Evolutionary conservation across 2,797 vertebrate genomes (phyloP).

Genomic region (Centroberyx gerrardi): DNA sequence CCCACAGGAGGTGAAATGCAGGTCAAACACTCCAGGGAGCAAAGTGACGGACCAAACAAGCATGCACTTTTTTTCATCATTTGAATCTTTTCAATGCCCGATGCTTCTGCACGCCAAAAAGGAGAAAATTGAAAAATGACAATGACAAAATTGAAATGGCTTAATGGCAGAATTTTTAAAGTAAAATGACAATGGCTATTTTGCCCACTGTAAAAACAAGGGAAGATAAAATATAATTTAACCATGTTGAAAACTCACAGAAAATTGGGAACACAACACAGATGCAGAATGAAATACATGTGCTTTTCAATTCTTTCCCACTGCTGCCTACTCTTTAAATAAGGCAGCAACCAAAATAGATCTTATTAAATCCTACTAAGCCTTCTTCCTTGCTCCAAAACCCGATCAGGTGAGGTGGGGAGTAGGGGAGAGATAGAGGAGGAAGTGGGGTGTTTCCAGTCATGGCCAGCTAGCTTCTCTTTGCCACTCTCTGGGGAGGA

Average conservation of each 20-base stretch:
- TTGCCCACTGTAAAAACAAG: slow-evolving; percentile 39
- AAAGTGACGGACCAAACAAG: slow-evolving; percentile 1
- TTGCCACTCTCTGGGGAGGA: slow-evolving; percentile 68
- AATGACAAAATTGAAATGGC: slow-evolving; percentile 17
- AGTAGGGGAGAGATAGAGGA: slow-evolving; percentile 11
- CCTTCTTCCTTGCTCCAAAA: slow-evolving; percentile 46
- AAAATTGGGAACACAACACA: slow-evolving; percentile 25
- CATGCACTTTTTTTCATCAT: slow-evolving; percentile 23
- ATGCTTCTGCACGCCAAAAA: slow-evolving; percentile 36
- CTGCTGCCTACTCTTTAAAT: slow-evolving; percentile 29
- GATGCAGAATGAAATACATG: slow-evolving; percentile 38
- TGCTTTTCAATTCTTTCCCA: slow-evolving; percentile 8
- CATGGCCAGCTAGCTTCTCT: slow-evolving; percentile 59
- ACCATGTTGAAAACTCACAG: slow-evolving; percentile 25
- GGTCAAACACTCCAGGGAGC: slow-evolving; percentile 48
- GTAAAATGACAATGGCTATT: slow-evolving; percentile 48
- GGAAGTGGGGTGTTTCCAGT: slow-evolving; percentile 68
- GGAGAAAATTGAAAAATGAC: slow-evolving; percentile 30
- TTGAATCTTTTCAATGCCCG: slow-evolving; percentile 34
- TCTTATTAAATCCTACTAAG: slow-evolving; percentile 46
- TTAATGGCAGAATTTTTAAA: slow-evolving; percentile 28
- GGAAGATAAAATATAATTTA: slow-evolving; percentile 19
- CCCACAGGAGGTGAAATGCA: slow-evolving; percentile 46
- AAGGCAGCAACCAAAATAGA: slow-evolving; percentile 40
- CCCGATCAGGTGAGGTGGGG: slow-evolving; percentile 57